A percentile compares a stretch with the other conserved stretches of the same genome.
These are phyloP conservation scores for Drosophila carrolli DNA, from an alignment of 1,140 invertebrate species.

Conservation along the genomic window DNA sequence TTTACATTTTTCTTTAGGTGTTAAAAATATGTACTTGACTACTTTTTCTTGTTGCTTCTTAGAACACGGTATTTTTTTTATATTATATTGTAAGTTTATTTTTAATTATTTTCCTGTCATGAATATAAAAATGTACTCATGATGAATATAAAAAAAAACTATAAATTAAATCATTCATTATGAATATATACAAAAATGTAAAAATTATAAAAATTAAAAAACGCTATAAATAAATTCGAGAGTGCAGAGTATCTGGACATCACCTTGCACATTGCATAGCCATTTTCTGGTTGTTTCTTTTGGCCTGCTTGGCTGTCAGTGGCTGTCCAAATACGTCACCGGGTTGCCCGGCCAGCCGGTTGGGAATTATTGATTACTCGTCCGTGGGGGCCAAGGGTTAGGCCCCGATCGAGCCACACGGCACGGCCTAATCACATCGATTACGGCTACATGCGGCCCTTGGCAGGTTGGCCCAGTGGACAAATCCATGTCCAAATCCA, in stretches of 20 bases:
- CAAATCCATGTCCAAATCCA: constrained; percentile 49
- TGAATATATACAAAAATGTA: no score
- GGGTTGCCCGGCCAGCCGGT: constrained; percentile 39
- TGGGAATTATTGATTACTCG: constrained; percentile 75
- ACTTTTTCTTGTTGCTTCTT: no score
- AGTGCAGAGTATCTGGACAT: constrained; percentile 31
- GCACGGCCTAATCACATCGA: constrained; percentile 81
- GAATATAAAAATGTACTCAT: no score
- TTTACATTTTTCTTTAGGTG: no score
- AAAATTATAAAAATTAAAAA: background rate
- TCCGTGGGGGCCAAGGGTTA: constrained; percentile 59
- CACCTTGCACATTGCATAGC: background rate
- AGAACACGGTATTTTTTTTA: no score
- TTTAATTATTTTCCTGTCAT: no score
- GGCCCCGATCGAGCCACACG: constrained; percentile 15
- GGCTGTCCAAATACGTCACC: constrained; percentile 80
- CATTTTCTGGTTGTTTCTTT: constrained; percentile 45
- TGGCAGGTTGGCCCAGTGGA: constrained; percentile 41
- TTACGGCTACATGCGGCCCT: constrained; percentile 69
- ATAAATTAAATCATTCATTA: no score
- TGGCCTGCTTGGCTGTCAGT: constrained; percentile 68
- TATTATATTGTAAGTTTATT: no score
- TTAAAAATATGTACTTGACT: no score
- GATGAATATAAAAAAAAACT: no score
- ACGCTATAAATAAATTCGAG: background rate